Evolutionary conservation across 2,888 invertebrate species (phyloP).

Genomic region (Mythimna albipuncta): DNA sequence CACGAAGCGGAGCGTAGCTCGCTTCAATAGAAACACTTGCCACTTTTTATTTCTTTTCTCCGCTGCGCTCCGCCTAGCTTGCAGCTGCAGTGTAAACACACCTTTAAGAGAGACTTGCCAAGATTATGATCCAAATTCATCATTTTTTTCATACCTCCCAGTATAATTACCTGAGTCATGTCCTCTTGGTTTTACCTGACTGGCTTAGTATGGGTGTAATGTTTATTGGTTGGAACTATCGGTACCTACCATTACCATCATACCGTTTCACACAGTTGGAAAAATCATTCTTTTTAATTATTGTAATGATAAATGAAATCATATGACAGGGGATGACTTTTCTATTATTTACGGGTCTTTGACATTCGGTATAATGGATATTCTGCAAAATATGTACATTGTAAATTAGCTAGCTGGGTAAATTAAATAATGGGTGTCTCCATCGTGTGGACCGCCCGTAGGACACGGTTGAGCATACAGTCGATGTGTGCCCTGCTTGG

Average conservation of each 20-base stretch:
- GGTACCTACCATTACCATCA: background rate
- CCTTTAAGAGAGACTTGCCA: background rate
- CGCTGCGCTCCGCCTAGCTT: too few species aligned
- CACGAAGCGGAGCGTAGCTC: too few species aligned
- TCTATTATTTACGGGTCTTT: constrained; percentile 22
- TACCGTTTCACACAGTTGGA: constrained; percentile 12
- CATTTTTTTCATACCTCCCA: background rate
- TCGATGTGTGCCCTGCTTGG: too few species aligned
- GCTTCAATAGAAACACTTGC: too few species aligned
- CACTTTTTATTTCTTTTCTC: too few species aligned
- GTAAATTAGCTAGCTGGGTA: constrained; percentile 5
- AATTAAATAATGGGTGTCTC: background rate
- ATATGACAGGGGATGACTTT: constrained; percentile 22
- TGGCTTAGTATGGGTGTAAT: background rate
- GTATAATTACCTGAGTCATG: background rate
- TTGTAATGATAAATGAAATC: constrained; percentile 22
- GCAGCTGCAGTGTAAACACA: too few species aligned
- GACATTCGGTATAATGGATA: constrained; percentile 1
- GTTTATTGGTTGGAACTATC: background rate
- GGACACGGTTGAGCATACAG: too few species aligned
- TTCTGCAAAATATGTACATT: constrained; percentile 19
- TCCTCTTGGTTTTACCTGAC: background rate
- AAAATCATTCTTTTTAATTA: constrained; percentile 31
- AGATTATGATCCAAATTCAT: constrained; percentile 1
- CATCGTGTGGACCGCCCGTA: too few species aligned